phyloP scores from a whole-genome alignment of 2,888 invertebrate genomes.

The Tetanocera ferruginea region DNA sequence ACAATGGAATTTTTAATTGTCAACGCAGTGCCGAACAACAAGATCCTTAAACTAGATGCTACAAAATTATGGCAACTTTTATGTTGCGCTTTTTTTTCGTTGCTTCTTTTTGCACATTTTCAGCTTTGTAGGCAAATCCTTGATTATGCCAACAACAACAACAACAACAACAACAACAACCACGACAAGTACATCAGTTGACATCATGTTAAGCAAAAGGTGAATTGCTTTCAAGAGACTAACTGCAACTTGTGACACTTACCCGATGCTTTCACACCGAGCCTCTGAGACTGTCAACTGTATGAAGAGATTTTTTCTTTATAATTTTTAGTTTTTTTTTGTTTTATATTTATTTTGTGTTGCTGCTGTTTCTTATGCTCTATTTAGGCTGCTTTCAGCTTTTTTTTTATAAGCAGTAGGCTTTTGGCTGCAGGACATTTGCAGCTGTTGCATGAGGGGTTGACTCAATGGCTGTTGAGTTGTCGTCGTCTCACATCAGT shows the following conservation, averaged over 20 bases:
- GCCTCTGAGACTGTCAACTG: neutral
- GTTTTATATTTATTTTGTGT: neutral
- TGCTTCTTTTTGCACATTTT: neutral
- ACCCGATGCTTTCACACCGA: neutral
- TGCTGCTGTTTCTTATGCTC: neutral
- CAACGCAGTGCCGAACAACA: neutral
- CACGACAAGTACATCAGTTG: neutral
- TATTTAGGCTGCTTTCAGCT: neutral
- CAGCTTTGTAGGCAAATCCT: neutral
- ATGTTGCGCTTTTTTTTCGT: slow-evolving; percentile 1
- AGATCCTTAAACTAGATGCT: neutral
- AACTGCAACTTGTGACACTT: slow-evolving; percentile 6
- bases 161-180: neutral
- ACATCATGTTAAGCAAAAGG: neutral
- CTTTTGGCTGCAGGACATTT: neutral
- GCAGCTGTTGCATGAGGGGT: neutral
- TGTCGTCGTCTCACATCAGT: neutral
- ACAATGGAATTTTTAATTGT: slow-evolving; percentile 37
- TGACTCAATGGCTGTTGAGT: neutral
- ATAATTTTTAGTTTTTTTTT: neutral
- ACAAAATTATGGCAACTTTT: slow-evolving; percentile 6
- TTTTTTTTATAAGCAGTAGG: neutral
- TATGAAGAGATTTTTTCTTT: neutral
- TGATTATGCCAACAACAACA: slow-evolving; percentile 1
- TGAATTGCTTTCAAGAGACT: neutral